Evolutionary conservation across 2,113 vertebrate genomes (phyloP), one percentile per base, ranked within the genome.

Genomic region (Chaetodon trifascialis): DNA sequence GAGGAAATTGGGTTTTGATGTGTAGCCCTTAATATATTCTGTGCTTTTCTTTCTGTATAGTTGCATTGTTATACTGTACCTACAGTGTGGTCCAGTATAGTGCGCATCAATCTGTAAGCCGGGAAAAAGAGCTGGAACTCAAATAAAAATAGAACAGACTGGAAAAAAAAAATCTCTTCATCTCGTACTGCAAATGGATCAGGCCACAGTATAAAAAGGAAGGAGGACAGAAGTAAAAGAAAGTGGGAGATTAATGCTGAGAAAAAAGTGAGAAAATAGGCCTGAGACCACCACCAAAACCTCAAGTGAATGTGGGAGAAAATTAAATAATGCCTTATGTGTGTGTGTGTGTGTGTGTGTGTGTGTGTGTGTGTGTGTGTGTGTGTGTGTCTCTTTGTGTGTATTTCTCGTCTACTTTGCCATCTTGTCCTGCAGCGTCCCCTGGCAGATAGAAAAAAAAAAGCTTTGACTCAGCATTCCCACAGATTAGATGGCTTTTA

Each of bases 401-500:
- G 54, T 60, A 47, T 62, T 79, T 71, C 55, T 54, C 36, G 58
- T 62, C 60, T 47, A 11, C 63, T 49, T 58, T 10, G 5, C 59
- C 63, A 73, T 81, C 66, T 77, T 69, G 47, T 69, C 71, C 56
- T 64, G 56, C 76, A 68, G 21, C 17, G 30, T 84, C 76, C 62
- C 70, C 47, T 36, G 21, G 59, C 44, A 74, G 42, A 88, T 47
- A 55, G 19, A 54, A 52, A 69, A 46, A 68, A 59, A 71, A 36
- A 8, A 4, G 25, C 12, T 70, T 55, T 0, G 47, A 87, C 59
- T 88, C 75, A 79, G 83, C 84, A 89, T 80, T 86, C 82, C 82
- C 80, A 81, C 73, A 70, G 71, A 73, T 87, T 88, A 79, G 34
- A 82, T 47, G 64, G 70, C 71, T 88, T 80, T 91, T 82, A 84